Conservation (phyloP, 2,113 vertebrate genomes). For the Ceyx cyanopectus region DNA sequence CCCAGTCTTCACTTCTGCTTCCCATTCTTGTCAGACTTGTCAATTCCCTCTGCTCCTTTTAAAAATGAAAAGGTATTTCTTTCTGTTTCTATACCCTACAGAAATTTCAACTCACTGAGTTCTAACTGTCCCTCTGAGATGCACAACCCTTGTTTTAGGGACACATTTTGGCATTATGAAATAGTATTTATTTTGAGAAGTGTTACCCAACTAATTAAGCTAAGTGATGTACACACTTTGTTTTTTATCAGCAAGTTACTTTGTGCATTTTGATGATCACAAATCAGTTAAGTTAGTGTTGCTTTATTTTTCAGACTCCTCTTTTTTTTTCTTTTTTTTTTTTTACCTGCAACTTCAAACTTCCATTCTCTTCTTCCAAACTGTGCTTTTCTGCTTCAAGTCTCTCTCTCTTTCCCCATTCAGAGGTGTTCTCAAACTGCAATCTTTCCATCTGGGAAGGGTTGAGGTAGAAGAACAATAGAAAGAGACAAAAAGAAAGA, state of each 20-base stretch:
- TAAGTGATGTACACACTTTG: not conserved
- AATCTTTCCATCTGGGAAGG: constrained; percentile 52
- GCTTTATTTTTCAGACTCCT: not conserved
- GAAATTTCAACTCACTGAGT: not conserved
- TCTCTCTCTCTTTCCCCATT: constrained; percentile 23
- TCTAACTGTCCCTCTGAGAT: not conserved
- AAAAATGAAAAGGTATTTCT: not conserved
- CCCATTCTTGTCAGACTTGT: not conserved
- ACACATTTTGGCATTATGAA: not conserved
- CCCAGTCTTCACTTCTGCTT: not conserved
- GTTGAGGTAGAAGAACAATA: not conserved
- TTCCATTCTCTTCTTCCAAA: constrained; percentile 66
- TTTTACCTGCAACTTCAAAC: constrained; percentile 54
- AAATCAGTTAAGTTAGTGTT: not conserved
- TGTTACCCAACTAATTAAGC: not conserved
- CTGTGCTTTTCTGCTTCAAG: constrained; percentile 48
- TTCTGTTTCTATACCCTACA: not conserved
- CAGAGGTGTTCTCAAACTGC: constrained; percentile 7
- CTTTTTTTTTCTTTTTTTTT: not conserved
- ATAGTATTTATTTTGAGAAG: not conserved
- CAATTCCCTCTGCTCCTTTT: not conserved
- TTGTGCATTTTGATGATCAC: not conserved
- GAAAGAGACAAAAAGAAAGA: not conserved
- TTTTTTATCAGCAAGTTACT: not conserved
- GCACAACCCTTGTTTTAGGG: not conserved